Percentiles rank a stretch among this genome's conserved stretches.
phyloP scores from a whole-genome alignment of 2,797 vertebrate species.

The Antrozous pallidus region DNA sequence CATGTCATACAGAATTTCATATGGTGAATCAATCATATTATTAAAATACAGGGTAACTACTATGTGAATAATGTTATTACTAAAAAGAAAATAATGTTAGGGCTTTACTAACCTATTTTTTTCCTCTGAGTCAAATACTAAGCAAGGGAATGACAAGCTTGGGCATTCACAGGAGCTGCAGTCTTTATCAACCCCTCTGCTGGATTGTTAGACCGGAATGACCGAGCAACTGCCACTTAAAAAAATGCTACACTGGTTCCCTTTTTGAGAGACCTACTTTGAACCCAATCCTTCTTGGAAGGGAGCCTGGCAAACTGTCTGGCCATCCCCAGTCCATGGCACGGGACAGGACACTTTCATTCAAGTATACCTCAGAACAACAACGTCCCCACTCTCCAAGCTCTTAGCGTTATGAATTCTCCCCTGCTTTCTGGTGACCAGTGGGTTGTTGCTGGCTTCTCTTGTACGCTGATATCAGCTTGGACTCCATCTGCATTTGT shows the following conservation, averaged over 20 bases:
- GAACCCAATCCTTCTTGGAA: neutral
- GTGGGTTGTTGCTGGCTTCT: neutral
- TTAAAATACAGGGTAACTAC: neutral
- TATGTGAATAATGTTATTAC: neutral
- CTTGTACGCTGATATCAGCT: neutral
- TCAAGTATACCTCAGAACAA: neutral
- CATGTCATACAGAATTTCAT: neutral
- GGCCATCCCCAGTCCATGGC: neutral
- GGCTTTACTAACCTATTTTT: neutral
- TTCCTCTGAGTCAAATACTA: neutral
- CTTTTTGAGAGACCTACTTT: neutral
- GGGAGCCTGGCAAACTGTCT: neutral
- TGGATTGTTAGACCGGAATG: neutral
- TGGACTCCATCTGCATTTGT: neutral
- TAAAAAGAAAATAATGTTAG: constrained; percentile 12
- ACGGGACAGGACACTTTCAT: neutral
- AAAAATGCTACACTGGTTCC: neutral
- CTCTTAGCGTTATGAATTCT: neutral
- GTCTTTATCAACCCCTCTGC: neutral
- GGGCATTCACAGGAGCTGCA: neutral
- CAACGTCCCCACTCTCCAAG: neutral
- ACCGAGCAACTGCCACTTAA: neutral
- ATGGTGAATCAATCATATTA: neutral
- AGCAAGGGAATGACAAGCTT: neutral
- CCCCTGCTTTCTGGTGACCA: neutral